These are phyloP conservation scores for Trissolcus japonicus DNA, from an alignment of 2,888 invertebrate species.

Conservation along the genomic window DNA sequence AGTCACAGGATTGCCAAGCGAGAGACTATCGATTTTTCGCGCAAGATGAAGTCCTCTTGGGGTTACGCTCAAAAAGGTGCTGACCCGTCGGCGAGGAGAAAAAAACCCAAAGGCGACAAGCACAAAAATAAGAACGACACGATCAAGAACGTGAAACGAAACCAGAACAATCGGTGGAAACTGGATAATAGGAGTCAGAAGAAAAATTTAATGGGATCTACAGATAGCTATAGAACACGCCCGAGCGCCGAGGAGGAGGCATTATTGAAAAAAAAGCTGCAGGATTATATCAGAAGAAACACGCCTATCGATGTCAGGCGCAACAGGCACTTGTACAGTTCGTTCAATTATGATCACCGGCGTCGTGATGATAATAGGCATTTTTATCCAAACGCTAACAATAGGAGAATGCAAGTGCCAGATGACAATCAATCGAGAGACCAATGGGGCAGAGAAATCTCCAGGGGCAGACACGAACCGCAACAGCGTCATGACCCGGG, in stretches of 20 bases:
- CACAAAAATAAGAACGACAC: conserved; percentile 30
- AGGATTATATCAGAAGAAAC: conserved; percentile 57
- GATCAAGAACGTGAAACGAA: conserved; percentile 48
- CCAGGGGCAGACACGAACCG: neutral
- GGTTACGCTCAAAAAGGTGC: conserved; percentile 67
- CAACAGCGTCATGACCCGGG: neutral
- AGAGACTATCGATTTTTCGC: conserved; percentile 60
- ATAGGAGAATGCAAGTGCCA: conserved; percentile 9
- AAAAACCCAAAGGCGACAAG: conserved; percentile 20
- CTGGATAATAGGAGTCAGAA: conserved; percentile 23
- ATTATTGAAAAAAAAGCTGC: conserved; percentile 44
- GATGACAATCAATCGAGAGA: conserved; percentile 2
- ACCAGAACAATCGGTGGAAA: conserved; percentile 53
- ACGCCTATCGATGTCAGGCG: conserved; percentile 49
- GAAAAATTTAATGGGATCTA: conserved; percentile 30
- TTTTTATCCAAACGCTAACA: conserved; percentile 1
- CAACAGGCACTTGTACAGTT: conserved; percentile 20
- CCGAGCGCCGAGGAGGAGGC: conserved; percentile 48
- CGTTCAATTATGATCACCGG: conserved; percentile 10
- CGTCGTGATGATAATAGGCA: neutral
- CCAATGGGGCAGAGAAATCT: neutral
- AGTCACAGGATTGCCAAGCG: conserved; percentile 46
- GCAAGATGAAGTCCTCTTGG: conserved; percentile 61
- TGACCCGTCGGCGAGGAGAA: conserved; percentile 21
- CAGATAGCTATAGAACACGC: conserved; percentile 36